Conservation (phyloP, 2,797 vertebrate genomes). For the Xerus rutilus region DNA sequence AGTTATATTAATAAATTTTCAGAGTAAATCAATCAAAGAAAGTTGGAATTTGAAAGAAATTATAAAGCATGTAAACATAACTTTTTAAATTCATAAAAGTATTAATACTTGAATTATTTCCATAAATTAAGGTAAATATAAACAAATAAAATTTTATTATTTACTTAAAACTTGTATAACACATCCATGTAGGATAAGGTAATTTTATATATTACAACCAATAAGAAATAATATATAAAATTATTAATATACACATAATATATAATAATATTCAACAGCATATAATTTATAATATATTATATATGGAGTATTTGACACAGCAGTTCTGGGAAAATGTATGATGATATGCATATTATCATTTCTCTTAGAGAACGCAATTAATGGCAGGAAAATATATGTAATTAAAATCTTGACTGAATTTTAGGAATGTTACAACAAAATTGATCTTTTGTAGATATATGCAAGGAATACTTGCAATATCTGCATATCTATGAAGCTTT, state of each 20-base stretch:
- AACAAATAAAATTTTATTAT: background rate
- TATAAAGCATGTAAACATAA: background rate
- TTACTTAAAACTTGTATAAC: background rate
- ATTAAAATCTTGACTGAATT: background rate
- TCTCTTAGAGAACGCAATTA: background rate
- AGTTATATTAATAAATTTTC: slow-evolving; percentile 27
- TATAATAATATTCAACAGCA: background rate
- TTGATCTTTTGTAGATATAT: background rate
- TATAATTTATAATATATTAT: background rate
- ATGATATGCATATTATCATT: background rate
- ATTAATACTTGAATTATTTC: background rate
- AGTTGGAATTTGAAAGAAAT: slow-evolving; percentile 60
- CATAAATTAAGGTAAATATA: slow-evolving; percentile 8
- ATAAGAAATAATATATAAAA: background rate
- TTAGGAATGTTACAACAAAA: slow-evolving; percentile 8
- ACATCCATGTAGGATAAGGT: background rate
- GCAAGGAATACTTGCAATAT: background rate
- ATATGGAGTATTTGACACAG: background rate
- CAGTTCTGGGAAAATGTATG: slow-evolving; percentile 1
- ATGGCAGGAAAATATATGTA: background rate
- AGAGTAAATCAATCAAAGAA: slow-evolving; percentile 45
- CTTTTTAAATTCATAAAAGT: slow-evolving; percentile 1
- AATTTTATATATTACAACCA: background rate
- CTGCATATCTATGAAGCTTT: background rate
- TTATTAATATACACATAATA: background rate